A percentile compares a stretch with the other conserved stretches of the same genome.
Evolutionary conservation across 2,888 invertebrate species (phyloP).

Genomic region (Drosophila kambysellisi): DNA sequence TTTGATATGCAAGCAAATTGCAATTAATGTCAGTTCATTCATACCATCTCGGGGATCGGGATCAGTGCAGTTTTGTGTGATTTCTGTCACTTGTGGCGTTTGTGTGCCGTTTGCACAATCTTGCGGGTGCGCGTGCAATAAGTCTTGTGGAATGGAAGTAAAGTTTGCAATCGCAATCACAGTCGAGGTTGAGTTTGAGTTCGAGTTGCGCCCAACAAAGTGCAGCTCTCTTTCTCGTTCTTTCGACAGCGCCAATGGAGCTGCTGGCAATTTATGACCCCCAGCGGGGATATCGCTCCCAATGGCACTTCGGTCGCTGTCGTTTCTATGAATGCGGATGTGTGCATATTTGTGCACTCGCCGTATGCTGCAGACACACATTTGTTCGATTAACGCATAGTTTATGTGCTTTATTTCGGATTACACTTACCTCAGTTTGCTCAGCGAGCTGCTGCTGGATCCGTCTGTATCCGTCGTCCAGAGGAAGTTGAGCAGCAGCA

Average conservation of each 20-base stretch:
- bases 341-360: slow-evolving; percentile 77
- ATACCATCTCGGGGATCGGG: slow-evolving; percentile 73
- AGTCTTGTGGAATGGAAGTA: slow-evolving; percentile 81
- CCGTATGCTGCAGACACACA: slow-evolving; percentile 56
- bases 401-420: background rate
- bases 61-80: slow-evolving; percentile 61
- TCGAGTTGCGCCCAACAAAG: slow-evolving; percentile 55
- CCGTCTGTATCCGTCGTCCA: slow-evolving; percentile 75
- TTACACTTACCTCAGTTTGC: slow-evolving; percentile 78
- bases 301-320: slow-evolving; percentile 28
- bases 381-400: slow-evolving; percentile 14
- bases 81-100: slow-evolving; percentile 35
- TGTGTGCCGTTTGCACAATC: slow-evolving; percentile 47
- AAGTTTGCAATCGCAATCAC: slow-evolving; percentile 74
- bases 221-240: slow-evolving; percentile 61
- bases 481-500: slow-evolving; percentile 81
- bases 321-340: slow-evolving; percentile 48
- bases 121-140: slow-evolving; percentile 52
- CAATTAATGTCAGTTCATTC: background rate
- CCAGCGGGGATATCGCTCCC: slow-evolving; percentile 11
- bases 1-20: slow-evolving; percentile 20
- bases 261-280: slow-evolving; percentile 47
- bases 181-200: slow-evolving; percentile 68
- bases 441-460: slow-evolving; percentile 71
- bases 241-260: slow-evolving; percentile 69